Conservation (phyloP, 2,113 vertebrate genomes). For the Cololabis saira region DNA sequence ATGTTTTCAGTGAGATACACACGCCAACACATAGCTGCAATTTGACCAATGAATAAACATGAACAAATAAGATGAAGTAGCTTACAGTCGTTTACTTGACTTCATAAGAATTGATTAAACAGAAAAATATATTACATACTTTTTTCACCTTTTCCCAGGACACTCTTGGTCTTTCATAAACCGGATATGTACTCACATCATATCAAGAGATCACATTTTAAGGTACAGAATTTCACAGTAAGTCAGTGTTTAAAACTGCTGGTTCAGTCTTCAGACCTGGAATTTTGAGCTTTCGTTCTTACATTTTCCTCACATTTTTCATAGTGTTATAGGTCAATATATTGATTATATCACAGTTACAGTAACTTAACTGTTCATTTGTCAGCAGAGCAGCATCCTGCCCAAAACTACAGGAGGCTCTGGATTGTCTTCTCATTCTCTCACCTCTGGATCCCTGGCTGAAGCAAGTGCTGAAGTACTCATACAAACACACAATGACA, state of each 20-base stretch:
- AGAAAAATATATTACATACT: neutral
- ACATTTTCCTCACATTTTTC: neutral
- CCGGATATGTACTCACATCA: slow-evolving; percentile 81
- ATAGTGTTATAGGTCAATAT: neutral
- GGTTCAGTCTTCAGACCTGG: neutral
- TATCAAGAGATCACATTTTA: slow-evolving; percentile 82
- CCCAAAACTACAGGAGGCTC: slow-evolving; percentile 15
- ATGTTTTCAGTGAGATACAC: slow-evolving; percentile 89
- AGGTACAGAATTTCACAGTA: slow-evolving; percentile 66
- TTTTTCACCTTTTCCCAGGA: slow-evolving; percentile 69
- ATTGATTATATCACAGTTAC: slow-evolving; percentile 3
- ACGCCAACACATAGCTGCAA: neutral
- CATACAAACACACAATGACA: slow-evolving; percentile 18
- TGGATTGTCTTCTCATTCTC: slow-evolving; percentile 25
- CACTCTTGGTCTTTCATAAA: slow-evolving; percentile 87
- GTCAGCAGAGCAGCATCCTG: slow-evolving; percentile 46
- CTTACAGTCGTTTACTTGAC: neutral
- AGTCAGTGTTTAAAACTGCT: neutral
- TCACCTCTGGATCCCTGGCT: slow-evolving; percentile 3
- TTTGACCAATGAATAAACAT: neutral
- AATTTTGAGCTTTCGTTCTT: neutral
- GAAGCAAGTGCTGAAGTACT: slow-evolving; percentile 52
- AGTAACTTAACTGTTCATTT: slow-evolving; percentile 17
- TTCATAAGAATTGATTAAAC: neutral
- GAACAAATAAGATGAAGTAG: neutral